Evolutionary conservation across 2,113 vertebrate genomes (phyloP).

Genomic region (Tringa solitaria): DNA sequence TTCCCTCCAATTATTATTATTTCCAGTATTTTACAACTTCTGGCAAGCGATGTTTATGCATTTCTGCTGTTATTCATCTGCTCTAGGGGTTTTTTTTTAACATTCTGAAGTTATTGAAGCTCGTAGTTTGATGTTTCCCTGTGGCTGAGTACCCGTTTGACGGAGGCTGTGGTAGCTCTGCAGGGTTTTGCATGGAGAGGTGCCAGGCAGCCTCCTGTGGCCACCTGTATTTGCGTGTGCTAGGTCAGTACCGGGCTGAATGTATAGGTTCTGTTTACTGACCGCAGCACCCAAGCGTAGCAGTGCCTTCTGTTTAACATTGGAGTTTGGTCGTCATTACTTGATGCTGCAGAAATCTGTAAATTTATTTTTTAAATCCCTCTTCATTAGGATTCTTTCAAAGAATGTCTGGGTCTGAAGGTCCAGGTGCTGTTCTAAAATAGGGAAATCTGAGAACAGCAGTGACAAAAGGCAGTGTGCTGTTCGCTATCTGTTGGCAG

Average conservation of each 20-base stretch:
- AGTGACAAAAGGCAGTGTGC: background rate
- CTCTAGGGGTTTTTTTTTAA: background rate
- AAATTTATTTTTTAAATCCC: background rate
- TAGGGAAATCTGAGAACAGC: background rate
- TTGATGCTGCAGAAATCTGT: background rate
- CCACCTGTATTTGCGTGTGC: background rate
- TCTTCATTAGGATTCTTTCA: background rate
- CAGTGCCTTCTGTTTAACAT: background rate
- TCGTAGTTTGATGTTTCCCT: background rate
- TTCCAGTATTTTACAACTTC: background rate
- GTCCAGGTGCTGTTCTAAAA: background rate
- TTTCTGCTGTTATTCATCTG: background rate
- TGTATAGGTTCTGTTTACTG: background rate
- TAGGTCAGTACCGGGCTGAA: background rate
- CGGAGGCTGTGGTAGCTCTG: background rate
- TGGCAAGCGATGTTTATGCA: background rate
- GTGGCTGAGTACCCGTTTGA: background rate
- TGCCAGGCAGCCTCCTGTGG: background rate
- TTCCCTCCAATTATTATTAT: background rate
- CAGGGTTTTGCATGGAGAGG: background rate
- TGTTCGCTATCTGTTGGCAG: background rate
- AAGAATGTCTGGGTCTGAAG: background rate
- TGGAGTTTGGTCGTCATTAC: background rate
- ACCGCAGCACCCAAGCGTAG: background rate
- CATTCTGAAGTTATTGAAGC: background rate